phyloP scores from a whole-genome alignment of 2,888 invertebrate species.

The Thalpophila matura region DNA sequence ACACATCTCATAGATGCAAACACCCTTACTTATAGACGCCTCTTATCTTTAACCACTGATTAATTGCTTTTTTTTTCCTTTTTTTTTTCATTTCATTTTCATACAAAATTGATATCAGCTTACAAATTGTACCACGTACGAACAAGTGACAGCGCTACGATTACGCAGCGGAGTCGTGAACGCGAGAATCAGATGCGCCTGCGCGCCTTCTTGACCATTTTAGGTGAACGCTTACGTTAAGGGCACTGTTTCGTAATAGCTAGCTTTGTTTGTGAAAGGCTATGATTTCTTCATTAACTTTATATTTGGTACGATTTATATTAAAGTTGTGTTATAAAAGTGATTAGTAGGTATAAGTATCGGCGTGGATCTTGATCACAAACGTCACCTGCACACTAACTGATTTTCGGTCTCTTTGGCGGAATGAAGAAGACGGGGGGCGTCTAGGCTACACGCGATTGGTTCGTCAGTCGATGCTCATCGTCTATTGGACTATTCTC shows the following conservation, averaged over 20 bases:
- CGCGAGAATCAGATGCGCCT: constrained; percentile 65
- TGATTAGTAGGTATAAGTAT: too few species aligned
- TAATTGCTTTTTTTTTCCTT: too few species aligned
- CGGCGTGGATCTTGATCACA: too few species aligned
- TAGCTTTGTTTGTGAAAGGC: constrained; percentile 58
- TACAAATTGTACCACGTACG: constrained; percentile 33
- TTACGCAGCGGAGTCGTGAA: constrained; percentile 63
- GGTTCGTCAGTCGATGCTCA: too few species aligned
- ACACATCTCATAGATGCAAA: too few species aligned
- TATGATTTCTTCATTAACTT: constrained; percentile 54
- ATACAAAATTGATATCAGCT: constrained; percentile 9
- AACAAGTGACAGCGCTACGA: constrained; percentile 55
- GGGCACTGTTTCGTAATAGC: constrained; percentile 60
- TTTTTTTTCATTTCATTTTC: too few species aligned
- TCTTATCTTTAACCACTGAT: too few species aligned
- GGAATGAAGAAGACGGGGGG: too few species aligned
- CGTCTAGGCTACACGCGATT: neutral
- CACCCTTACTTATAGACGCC: too few species aligned
- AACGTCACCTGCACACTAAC: too few species aligned
- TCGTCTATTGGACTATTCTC: too few species aligned
- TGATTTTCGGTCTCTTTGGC: too few species aligned
- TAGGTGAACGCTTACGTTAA: constrained; percentile 60
- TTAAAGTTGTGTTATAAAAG: neutral
- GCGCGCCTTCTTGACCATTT: constrained; percentile 66
- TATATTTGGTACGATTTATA: constrained; percentile 28